Percentiles rank a stretch among this genome's conserved stretches.
These are phyloP conservation scores for Ciconia maguari DNA, from an alignment of 2,113 vertebrate genomes.

Conservation along the genomic window DNA sequence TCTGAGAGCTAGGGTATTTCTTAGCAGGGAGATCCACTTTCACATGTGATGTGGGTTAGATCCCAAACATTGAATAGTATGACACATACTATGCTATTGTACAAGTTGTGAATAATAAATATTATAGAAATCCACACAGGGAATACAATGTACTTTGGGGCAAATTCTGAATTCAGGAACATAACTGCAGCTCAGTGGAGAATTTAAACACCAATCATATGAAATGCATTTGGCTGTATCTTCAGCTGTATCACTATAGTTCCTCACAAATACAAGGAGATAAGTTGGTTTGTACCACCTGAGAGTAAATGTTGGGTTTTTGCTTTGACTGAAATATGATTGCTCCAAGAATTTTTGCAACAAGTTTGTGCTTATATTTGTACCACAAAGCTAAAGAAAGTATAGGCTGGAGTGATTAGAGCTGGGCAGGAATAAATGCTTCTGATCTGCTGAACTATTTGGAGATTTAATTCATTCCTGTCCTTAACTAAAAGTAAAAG, in stretches of 20 bases:
- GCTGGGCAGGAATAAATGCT: neutral
- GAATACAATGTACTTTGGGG: neutral
- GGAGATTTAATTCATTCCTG: neutral
- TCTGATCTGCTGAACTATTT: neutral
- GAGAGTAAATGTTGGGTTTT: neutral
- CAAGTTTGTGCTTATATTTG: neutral
- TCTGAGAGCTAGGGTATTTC: conserved; percentile 21
- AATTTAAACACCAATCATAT: neutral
- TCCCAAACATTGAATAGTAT: neutral
- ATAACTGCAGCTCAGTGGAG: neutral
- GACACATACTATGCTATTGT: neutral
- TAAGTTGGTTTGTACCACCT: neutral
- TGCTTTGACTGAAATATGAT: neutral
- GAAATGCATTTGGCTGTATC: neutral
- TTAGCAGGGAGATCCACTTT: conserved; percentile 16
- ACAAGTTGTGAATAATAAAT: conserved; percentile 26
- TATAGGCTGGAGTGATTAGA: neutral
- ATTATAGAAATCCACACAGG: neutral
- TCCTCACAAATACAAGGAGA: neutral
- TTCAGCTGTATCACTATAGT: neutral
- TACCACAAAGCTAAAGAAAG: neutral
- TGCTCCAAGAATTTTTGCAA: neutral
- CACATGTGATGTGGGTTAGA: neutral
- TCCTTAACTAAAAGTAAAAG: neutral
- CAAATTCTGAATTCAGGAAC: conserved; percentile 1